These are phyloP conservation scores for Erithacus rubecula DNA, from an alignment of 2,797 vertebrate species.

Conservation along the genomic window DNA sequence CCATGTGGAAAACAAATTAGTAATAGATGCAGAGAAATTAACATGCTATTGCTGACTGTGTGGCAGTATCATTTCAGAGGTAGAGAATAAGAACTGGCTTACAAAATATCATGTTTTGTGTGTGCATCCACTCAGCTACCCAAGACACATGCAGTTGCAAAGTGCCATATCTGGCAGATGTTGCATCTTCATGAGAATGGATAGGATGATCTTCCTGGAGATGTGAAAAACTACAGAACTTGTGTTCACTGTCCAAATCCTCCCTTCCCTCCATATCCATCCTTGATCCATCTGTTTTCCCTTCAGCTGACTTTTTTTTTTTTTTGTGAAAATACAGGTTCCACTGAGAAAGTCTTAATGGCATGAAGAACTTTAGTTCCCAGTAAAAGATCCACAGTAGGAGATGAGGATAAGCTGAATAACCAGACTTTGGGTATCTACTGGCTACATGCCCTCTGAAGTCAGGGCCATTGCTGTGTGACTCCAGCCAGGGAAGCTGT, in stretches of 20 bases:
- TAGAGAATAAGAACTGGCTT: background rate
- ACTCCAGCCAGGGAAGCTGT: background rate
- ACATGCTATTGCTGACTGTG: background rate
- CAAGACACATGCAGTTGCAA: background rate
- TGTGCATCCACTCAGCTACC: background rate
- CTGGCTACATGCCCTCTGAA: background rate
- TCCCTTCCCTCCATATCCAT: background rate
- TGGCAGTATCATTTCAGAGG: background rate
- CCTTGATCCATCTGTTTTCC: background rate
- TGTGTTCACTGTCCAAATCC: background rate
- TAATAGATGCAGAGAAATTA: background rate
- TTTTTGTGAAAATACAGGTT: background rate
- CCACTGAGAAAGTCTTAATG: background rate
- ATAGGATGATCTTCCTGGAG: background rate
- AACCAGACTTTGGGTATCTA: background rate
- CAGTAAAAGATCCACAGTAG: background rate
- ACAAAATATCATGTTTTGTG: background rate
- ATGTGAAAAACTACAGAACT: background rate
- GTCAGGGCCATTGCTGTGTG: background rate
- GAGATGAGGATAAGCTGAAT: background rate
- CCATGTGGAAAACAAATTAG: background rate
- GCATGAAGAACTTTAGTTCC: background rate
- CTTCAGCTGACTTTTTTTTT: background rate
- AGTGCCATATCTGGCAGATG: background rate
- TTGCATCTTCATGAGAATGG: background rate